phyloP scores from a whole-genome alignment of 2,888 invertebrate genomes.

The Eucera pruinosa region DNA sequence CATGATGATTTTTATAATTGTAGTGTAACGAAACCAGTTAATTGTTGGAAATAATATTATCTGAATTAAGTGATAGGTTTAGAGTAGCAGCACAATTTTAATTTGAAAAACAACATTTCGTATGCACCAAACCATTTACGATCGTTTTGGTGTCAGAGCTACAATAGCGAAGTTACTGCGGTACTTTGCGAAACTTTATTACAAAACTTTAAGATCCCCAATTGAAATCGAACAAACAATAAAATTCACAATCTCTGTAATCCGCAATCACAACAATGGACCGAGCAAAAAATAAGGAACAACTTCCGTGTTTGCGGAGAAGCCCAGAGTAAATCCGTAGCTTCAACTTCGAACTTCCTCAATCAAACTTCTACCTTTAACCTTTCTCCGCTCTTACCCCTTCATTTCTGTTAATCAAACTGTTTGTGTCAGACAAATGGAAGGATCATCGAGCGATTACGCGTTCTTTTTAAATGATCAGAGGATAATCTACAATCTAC shows the following conservation, averaged over 20 bases:
- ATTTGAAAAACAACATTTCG: too few species aligned
- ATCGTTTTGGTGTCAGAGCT: background rate
- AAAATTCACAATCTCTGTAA: slow-evolving; percentile 1
- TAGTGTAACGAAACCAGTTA: too few species aligned
- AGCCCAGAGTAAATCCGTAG: slow-evolving; percentile 7
- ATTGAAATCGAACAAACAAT: background rate
- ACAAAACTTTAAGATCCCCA: background rate
- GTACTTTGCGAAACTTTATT: background rate
- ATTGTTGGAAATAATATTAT: too few species aligned
- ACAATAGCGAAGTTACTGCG: background rate
- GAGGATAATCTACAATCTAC: too few species aligned
- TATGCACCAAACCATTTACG: too few species aligned
- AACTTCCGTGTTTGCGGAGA: slow-evolving; percentile 3
- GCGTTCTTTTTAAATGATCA: background rate
- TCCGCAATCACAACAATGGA: background rate
- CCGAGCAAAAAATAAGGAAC: background rate
- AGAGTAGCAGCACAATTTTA: too few species aligned
- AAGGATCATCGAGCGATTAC: slow-evolving; percentile 43
- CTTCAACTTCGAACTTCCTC: slow-evolving; percentile 15
- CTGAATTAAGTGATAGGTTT: too few species aligned
- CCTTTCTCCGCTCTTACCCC: background rate
- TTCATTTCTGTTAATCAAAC: slow-evolving; percentile 46
- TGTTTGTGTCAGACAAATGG: slow-evolving; percentile 36
- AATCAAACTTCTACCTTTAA: slow-evolving; percentile 14
- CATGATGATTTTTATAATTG: too few species aligned